Evolutionary conservation across 2,113 vertebrate genomes (phyloP).

Genomic region (Drymodes brunneopygia): DNA sequence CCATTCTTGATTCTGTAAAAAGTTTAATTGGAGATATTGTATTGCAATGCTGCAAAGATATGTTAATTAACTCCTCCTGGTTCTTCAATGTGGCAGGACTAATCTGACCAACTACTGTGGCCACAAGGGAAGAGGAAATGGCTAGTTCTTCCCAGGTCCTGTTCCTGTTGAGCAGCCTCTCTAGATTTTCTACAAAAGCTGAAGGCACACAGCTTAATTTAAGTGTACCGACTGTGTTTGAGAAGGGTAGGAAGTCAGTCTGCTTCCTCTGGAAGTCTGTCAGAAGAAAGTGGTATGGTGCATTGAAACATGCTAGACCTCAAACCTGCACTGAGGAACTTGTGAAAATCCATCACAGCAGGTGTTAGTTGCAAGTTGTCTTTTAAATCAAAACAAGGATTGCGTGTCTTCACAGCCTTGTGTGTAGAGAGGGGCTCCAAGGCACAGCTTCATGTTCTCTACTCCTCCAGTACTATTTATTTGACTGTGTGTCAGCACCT

Average conservation of each 20-base stretch:
- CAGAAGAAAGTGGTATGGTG: not conserved
- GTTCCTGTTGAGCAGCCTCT: not conserved
- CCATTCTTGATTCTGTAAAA: not conserved
- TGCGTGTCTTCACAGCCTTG: not conserved
- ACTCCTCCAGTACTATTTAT: not conserved
- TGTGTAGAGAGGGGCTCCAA: not conserved
- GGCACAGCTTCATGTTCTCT: not conserved
- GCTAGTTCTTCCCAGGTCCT: not conserved
- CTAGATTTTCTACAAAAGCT: not conserved
- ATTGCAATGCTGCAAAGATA: not conserved
- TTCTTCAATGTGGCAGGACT: not conserved
- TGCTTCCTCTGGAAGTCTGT: not conserved
- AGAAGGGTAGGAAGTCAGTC: not conserved
- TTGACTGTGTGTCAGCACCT: not conserved
- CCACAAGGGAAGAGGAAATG: not conserved
- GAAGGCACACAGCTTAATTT: not conserved
- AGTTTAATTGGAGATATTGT: not conserved
- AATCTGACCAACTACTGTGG: fast-evolving
- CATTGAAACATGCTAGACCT: not conserved
- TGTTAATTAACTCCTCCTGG: not conserved
- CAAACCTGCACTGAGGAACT: not conserved
- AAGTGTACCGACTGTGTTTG: not conserved
- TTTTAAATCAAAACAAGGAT: not conserved
- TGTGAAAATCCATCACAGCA: slow-evolving; percentile 7
- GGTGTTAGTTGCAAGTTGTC: not conserved